Conservation (phyloP, 1,140 invertebrate species). For the Camponotus pennsylvanicus region DNA sequence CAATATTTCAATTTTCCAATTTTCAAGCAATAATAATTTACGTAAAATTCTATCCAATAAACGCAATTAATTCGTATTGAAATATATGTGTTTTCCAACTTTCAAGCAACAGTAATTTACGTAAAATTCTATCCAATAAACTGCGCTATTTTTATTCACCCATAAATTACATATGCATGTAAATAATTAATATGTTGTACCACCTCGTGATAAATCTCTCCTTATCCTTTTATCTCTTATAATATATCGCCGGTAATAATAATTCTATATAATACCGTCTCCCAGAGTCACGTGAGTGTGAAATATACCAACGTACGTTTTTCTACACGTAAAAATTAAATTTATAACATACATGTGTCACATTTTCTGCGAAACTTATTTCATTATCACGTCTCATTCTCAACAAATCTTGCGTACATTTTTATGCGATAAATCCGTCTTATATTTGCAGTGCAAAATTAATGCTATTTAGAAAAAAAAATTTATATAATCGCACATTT, state of each 20-base stretch:
- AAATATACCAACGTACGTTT: not conserved
- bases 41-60: too few species aligned
- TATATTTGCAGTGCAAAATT: not conserved
- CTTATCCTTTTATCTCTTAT: constrained; percentile 26
- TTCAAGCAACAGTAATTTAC: constrained; percentile 1
- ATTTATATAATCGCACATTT: not conserved
- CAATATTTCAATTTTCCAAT: too few species aligned
- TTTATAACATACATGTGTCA: constrained; percentile 11
- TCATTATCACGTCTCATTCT: not conserved
- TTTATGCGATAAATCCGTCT: not conserved
- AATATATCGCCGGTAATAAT: constrained; percentile 24
- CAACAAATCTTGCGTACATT: not conserved
- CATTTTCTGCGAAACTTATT: not conserved
- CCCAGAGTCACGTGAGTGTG: not conserved
- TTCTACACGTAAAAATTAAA: constrained; percentile 35
- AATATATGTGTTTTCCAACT: too few species aligned
- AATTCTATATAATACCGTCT: constrained; percentile 6
- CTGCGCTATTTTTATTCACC: not conserved
- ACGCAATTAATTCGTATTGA: too few species aligned
- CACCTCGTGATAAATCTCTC: not conserved
- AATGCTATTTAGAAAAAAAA: not conserved
- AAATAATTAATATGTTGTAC: constrained; percentile 26
- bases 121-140: constrained; percentile 6
- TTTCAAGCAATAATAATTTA: too few species aligned
- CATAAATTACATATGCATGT: not conserved